Conservation (phyloP, 2,888 invertebrate species). For the Rhyacophila evoluta region DNA sequence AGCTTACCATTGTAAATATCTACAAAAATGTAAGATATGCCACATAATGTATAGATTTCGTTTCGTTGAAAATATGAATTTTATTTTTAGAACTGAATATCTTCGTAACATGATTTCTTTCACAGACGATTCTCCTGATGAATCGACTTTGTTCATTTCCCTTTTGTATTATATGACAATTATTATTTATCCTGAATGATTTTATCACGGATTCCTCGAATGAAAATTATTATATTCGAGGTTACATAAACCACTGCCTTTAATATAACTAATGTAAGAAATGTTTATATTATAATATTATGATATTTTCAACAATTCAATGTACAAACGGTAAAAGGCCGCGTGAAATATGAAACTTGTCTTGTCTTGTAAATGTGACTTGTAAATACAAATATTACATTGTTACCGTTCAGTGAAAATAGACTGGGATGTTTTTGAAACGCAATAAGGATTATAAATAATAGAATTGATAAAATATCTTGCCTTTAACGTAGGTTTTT, state of each 20-base stretch:
- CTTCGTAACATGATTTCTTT: not conserved
- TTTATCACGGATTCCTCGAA: not conserved
- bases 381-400: not conserved
- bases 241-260: constrained; percentile 36
- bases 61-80: not conserved
- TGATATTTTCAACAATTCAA: constrained; percentile 37
- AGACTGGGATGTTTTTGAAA: constrained; percentile 9
- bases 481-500: constrained; percentile 15
- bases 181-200: not conserved
- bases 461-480: constrained; percentile 20
- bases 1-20: constrained; percentile 19
- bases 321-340: constrained; percentile 44
- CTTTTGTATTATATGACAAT: constrained; percentile 12
- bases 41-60: not conserved
- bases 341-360: constrained; percentile 23
- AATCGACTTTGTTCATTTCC: not conserved
- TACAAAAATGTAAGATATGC: constrained; percentile 5
- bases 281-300: constrained; percentile 27
- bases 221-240: constrained; percentile 17
- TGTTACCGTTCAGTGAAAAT: not conserved
- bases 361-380: not conserved
- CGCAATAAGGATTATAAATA: constrained; percentile 17
- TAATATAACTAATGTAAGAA: constrained; percentile 35
- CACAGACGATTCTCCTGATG: not conserved
- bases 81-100: not conserved